phyloP scores from a whole-genome alignment of 2,888 invertebrate species.

The Tupiocoris notatus region DNA sequence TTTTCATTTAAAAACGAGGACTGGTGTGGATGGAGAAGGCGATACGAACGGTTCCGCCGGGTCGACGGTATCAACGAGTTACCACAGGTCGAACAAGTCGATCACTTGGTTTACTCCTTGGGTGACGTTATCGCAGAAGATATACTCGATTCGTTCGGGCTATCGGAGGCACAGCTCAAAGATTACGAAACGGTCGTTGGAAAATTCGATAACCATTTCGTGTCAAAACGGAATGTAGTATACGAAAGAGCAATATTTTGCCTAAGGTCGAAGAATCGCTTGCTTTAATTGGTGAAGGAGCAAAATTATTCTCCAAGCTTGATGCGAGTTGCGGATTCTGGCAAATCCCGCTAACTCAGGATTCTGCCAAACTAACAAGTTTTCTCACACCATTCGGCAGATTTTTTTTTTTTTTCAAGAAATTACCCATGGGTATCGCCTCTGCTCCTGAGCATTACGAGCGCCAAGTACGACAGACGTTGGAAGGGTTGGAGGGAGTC shows the following conservation, averaged over 20 bases:
- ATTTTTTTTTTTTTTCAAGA: neutral
- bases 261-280: conserved; percentile 21
- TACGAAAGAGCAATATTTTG: conserved; percentile 48
- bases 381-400: conserved; percentile 33
- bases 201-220: conserved; percentile 45
- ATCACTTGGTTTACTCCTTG: conserved; percentile 13
- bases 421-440: conserved; percentile 48
- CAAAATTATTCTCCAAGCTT: conserved; percentile 7
- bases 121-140: conserved; percentile 24
- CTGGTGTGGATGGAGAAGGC: neutral
- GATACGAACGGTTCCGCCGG: conserved; percentile 14
- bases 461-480: neutral
- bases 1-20: neutral
- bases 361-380: conserved; percentile 14
- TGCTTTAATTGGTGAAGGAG: conserved; percentile 18
- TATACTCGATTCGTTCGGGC: conserved; percentile 15
- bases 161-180: conserved; percentile 16
- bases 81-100: conserved; percentile 7
- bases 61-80: neutral
- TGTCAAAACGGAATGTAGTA: conserved; percentile 48
- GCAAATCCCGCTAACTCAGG: neutral
- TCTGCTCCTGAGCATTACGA: conserved; percentile 42
- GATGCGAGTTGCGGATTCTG: conserved; percentile 12
- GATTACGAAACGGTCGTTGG: neutral
- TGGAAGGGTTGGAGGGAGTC: conserved; percentile 36